A percentile compares a stretch with the other conserved stretches of the same genome.
Evolutionary conservation across 2,888 invertebrate genomes (phyloP).

Genomic region (Tanytarsus gracilentus): DNA sequence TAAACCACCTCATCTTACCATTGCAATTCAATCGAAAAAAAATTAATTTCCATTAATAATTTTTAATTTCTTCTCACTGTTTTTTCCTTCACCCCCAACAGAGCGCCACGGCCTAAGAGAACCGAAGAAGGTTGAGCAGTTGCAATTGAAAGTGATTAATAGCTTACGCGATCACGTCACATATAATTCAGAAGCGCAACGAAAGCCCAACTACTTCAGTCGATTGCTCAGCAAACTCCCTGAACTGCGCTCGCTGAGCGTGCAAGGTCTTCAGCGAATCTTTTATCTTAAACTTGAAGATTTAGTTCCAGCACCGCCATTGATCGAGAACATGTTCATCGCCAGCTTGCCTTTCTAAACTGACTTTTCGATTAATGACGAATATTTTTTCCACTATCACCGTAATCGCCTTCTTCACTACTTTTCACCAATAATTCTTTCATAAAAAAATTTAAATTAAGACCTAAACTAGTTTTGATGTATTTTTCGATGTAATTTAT

Average conservation of each 20-base stretch:
- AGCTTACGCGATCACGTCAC: conserved; percentile 94
- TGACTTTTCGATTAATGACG: background rate
- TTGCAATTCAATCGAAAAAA: background rate
- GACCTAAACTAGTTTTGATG: no score
- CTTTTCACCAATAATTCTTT: no score
- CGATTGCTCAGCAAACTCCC: conserved; percentile 85
- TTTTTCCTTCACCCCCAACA: conserved; percentile 40
- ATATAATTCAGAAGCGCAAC: conserved; percentile 77
- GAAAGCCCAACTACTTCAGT: conserved; percentile 90
- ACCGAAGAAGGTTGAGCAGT: conserved; percentile 83
- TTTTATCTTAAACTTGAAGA: conserved; percentile 90
- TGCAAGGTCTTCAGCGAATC: conserved; percentile 88
- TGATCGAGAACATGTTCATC: conserved; percentile 93
- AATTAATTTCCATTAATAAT: background rate
- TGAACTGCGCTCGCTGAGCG: conserved; percentile 82
- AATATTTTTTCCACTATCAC: background rate
- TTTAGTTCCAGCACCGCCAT: conserved; percentile 80
- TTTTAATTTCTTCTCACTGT: background rate
- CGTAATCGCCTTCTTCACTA: background rate
- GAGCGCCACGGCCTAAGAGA: conserved; percentile 90
- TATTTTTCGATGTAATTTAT: no score
- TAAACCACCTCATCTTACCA: no score
- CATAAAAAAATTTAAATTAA: no score
- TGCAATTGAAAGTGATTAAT: conserved; percentile 94
- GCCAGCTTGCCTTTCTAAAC: conserved; percentile 85